Percentiles rank a stretch among this genome's conserved stretches.
phyloP scores from a whole-genome alignment of 1,140 invertebrate genomes.

The Drosophila erecta region DNA sequence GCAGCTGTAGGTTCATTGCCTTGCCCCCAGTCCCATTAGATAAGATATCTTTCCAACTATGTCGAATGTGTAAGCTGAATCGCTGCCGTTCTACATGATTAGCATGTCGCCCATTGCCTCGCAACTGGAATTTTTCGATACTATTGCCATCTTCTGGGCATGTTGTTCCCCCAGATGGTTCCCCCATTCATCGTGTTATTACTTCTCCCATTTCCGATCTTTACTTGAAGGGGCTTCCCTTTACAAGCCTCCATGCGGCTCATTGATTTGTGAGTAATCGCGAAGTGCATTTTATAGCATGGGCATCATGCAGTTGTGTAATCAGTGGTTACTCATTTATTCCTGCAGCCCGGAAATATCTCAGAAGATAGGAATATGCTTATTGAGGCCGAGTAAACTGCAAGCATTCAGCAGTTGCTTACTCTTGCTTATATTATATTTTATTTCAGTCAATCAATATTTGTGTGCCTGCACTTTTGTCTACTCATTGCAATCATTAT shows the following conservation, averaged over 20 bases:
- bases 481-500: neutral
- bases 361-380: too few species aligned
- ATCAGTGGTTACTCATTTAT: too few species aligned
- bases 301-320: too few species aligned
- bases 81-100: constrained; percentile 17
- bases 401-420: neutral
- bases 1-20: constrained; percentile 29
- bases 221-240: too few species aligned
- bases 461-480: neutral
- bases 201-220: neutral
- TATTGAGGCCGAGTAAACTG: neutral
- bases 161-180: constrained; percentile 10
- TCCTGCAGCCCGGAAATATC: too few species aligned
- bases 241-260: neutral
- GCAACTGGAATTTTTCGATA: neutral
- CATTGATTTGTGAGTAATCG: constrained; percentile 16
- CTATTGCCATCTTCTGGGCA: constrained; percentile 3
- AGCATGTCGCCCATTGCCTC: constrained; percentile 26
- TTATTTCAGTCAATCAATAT: neutral
- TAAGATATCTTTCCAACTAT: constrained; percentile 28
- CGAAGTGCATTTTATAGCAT: too few species aligned
- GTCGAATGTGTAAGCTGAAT: neutral
- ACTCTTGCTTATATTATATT: neutral
- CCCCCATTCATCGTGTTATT: constrained; percentile 7
- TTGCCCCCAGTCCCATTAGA: neutral